Conservation (phyloP, 2,888 invertebrate genomes). For the Orthosia gothica region DNA sequence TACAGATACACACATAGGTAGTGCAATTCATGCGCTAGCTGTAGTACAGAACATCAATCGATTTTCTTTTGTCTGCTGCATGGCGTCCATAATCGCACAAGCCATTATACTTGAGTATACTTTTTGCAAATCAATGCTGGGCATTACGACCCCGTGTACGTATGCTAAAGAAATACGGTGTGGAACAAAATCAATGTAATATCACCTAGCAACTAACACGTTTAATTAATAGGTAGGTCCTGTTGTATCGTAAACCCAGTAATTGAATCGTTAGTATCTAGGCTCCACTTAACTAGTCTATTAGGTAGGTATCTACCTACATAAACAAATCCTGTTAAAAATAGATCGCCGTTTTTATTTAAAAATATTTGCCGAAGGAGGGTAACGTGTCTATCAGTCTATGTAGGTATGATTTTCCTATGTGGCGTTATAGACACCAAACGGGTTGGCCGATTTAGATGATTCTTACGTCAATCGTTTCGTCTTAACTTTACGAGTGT, state of each 20-base stretch:
- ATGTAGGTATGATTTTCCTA: too few relatives aligned
- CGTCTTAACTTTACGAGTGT: too few relatives aligned
- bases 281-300: not conserved
- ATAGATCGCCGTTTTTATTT: too few relatives aligned
- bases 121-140: conserved; percentile 12
- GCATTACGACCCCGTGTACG: not conserved
- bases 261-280: conserved; percentile 11
- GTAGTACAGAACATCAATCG: conserved; percentile 14
- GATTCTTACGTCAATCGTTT: too few relatives aligned
- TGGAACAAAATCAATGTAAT: conserved; percentile 3
- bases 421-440: too few relatives aligned
- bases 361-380: too few relatives aligned
- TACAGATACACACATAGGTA: not conserved
- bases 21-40: conserved; percentile 4
- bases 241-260: conserved; percentile 5
- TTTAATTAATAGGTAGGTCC: not conserved
- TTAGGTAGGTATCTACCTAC: not conserved
- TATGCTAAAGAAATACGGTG: not conserved
- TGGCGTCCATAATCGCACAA: conserved; percentile 29
- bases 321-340: not conserved
- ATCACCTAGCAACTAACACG: not conserved
- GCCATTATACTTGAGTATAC: conserved; percentile 22
- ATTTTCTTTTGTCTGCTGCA: conserved; percentile 39
- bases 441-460: too few relatives aligned
- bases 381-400: too few relatives aligned